Evolutionary conservation across 2,797 vertebrate genomes (phyloP).

Genomic region (Choloepus didactylus): DNA sequence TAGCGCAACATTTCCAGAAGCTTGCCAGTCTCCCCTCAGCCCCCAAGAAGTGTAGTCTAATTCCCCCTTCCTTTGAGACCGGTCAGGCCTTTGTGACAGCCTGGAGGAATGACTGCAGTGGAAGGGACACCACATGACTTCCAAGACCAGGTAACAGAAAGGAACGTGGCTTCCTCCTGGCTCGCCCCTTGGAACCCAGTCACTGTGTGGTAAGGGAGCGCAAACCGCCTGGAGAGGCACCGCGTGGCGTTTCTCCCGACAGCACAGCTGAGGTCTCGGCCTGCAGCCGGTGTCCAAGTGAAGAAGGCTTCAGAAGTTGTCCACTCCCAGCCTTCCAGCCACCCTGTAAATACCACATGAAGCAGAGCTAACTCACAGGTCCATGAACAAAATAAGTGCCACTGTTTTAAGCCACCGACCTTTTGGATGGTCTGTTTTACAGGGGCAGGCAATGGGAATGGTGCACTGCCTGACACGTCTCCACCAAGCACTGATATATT

Average conservation of each 20-base stretch:
- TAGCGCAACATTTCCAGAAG: neutral
- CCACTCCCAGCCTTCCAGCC: neutral
- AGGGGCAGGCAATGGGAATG: neutral
- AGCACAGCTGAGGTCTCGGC: neutral
- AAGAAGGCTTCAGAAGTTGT: neutral
- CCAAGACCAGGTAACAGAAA: accelerated
- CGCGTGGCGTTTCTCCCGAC: accelerated
- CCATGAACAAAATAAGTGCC: neutral
- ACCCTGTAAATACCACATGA: no score
- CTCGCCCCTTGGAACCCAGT: neutral
- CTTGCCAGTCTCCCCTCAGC: neutral
- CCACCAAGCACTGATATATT: accelerated
- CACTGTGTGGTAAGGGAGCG: neutral
- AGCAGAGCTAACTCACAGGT: neutral
- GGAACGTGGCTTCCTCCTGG: accelerated
- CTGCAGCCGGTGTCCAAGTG: accelerated
- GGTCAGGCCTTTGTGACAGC: neutral
- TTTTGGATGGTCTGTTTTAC: neutral
- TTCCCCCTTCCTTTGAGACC: neutral
- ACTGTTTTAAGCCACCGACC: neutral
- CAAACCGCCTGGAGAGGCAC: neutral
- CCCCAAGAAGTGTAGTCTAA: neutral
- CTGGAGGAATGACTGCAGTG: accelerated
- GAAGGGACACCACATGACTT: accelerated
- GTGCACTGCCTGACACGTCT: accelerated